A percentile compares a stretch with the other conserved stretches of the same genome.
Conservation (phyloP, 2,113 vertebrate genomes). For the Gallinago undulata region DNA sequence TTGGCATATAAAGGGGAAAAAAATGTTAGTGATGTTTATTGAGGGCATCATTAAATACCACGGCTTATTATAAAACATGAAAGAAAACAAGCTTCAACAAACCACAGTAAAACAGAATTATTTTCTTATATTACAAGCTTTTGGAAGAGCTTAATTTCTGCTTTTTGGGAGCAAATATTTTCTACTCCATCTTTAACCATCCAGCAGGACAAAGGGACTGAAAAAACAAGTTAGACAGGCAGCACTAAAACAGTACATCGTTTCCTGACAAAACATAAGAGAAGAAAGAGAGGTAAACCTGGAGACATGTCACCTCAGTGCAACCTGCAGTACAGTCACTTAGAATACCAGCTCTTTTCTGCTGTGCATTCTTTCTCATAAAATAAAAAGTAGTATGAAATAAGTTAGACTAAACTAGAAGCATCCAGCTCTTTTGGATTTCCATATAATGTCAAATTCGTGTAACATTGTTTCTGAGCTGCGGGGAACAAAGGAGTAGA, state of each 20-base stretch:
- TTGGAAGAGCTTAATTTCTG: background rate
- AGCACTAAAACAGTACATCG: background rate
- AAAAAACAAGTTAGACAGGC: background rate
- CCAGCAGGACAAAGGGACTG: background rate
- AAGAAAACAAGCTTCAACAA: constrained; percentile 24
- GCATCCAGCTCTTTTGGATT: background rate
- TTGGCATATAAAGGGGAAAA: constrained; percentile 12
- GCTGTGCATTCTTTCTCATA: background rate
- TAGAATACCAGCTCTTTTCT: background rate
- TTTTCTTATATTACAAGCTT: background rate
- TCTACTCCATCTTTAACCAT: background rate
- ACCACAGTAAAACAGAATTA: background rate
- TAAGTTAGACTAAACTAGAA: background rate
- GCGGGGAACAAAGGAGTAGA: background rate
- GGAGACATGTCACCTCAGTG: background rate
- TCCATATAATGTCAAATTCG: background rate
- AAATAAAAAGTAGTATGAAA: background rate
- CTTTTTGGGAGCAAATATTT: background rate
- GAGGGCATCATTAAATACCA: background rate
- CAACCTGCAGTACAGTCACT: background rate
- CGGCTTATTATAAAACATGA: constrained; percentile 1
- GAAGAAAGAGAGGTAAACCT: background rate
- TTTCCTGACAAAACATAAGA: background rate
- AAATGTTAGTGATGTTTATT: background rate
- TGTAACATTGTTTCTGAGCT: background rate